These are phyloP conservation scores for Psittacula derbiana DNA, from an alignment of 2,797 vertebrate species.

Conservation along the genomic window DNA sequence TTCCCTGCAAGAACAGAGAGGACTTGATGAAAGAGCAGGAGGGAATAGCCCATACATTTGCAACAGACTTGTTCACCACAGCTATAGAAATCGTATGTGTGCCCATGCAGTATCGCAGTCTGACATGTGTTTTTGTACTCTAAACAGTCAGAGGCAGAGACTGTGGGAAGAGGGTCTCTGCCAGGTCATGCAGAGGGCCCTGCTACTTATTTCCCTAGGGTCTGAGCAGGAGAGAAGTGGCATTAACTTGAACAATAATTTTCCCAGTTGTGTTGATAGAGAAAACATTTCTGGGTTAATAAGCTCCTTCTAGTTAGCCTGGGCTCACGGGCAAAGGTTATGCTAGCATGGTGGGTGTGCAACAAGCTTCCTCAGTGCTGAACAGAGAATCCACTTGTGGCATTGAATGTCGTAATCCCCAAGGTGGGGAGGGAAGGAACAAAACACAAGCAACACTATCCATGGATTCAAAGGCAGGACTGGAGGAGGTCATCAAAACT, in stretches of 20 bases:
- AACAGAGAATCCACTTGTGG: background rate
- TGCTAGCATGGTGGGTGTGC: background rate
- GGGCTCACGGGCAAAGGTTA: rapidly evolving
- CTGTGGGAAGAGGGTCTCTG: background rate
- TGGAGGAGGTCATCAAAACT: background rate
- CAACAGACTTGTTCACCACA: background rate
- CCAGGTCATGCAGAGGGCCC: background rate
- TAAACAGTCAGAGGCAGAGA: background rate
- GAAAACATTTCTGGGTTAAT: background rate
- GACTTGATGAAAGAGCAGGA: background rate
- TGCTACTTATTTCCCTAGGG: background rate
- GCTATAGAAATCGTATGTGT: rapidly evolving
- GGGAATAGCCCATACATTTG: background rate
- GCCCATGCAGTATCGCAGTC: background rate
- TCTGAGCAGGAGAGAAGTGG: background rate
- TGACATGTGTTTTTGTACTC: background rate
- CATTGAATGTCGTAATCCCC: background rate
- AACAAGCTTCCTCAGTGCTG: background rate
- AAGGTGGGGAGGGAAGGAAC: rapidly evolving
- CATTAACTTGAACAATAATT: background rate
- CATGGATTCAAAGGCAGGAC: background rate
- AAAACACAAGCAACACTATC: background rate
- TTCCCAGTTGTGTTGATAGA: background rate
- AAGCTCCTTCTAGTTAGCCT: background rate
- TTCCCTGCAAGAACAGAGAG: slow-evolving; percentile 78